Percentiles rank a stretch among this genome's conserved stretches.
phyloP scores from a whole-genome alignment of 1,140 invertebrate genomes.

The Episyrphus balteatus region DNA sequence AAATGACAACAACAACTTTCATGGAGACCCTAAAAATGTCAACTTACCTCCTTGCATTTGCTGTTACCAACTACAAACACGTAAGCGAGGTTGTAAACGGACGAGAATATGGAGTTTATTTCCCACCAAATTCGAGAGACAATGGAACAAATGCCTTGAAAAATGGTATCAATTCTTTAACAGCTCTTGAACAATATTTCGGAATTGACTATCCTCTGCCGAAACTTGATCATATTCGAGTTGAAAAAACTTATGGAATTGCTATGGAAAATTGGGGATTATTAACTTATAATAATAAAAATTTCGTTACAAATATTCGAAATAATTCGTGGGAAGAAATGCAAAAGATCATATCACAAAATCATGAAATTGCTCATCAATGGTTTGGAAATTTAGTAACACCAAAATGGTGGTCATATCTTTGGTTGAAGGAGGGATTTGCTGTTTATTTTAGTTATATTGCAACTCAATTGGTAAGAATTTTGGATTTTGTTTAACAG shows the following conservation, averaged over 20 bases:
- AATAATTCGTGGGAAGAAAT: neutral
- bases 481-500: no score
- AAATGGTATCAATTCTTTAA: slow-evolving; percentile 42
- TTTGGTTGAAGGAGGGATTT: slow-evolving; percentile 78
- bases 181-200: slow-evolving; percentile 41
- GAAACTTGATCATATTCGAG: slow-evolving; percentile 59
- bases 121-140: slow-evolving; percentile 37
- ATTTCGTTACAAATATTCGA: slow-evolving; percentile 7
- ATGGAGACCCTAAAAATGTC: slow-evolving; percentile 53
- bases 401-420: slow-evolving; percentile 59
- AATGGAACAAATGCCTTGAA: slow-evolving; percentile 45
- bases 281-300: slow-evolving; percentile 50
- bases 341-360: slow-evolving; percentile 11
- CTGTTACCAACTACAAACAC: slow-evolving; percentile 51
- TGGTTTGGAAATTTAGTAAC: slow-evolving; percentile 72
- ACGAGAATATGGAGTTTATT: slow-evolving; percentile 52
- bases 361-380: slow-evolving; percentile 72
- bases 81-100: slow-evolving; percentile 34
- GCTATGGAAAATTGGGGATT: slow-evolving; percentile 85
- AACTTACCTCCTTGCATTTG: slow-evolving; percentile 63
- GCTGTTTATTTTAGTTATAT: slow-evolving; percentile 59
- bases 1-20: slow-evolving; percentile 35
- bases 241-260: slow-evolving; percentile 66
- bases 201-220: slow-evolving; percentile 38
- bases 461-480: slow-evolving; percentile 37